Conservation (phyloP, 2,113 vertebrate genomes). For the Prionailurus viverrinus region DNA sequence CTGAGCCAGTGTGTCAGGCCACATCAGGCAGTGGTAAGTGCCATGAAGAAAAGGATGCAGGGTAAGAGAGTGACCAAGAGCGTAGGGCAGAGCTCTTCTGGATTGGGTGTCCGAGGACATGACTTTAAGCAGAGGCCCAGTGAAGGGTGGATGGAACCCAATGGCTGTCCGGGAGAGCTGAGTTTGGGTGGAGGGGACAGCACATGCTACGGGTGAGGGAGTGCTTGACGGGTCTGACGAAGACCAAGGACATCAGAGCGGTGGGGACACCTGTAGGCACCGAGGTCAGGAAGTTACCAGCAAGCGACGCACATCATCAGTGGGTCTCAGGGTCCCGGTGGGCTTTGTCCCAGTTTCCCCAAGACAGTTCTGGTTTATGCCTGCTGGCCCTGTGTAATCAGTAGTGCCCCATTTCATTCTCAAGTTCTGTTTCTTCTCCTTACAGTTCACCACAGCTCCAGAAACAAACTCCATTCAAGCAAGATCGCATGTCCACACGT, state of each 20-base stretch:
- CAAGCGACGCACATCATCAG: too few species aligned
- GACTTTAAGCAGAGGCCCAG: neutral
- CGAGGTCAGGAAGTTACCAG: neutral
- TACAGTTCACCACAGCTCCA: neutral
- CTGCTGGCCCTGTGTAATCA: neutral
- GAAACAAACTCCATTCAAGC: neutral
- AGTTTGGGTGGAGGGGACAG: neutral
- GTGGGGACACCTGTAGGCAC: neutral
- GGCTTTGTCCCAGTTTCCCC: neutral
- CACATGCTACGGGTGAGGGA: neutral
- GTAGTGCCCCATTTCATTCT: neutral
- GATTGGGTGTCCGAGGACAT: neutral
- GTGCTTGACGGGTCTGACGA: neutral
- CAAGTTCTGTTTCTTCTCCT: neutral
- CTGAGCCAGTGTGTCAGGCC: neutral
- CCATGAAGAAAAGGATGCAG: neutral
- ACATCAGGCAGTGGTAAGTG: fast-evolving
- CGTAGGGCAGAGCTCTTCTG: neutral
- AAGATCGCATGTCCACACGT: too few species aligned
- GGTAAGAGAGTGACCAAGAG: neutral
- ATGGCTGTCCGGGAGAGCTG: neutral
- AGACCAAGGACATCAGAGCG: neutral
- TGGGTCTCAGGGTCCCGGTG: neutral
- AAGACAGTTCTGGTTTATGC: neutral
- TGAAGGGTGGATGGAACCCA: neutral